These are phyloP conservation scores for Limnodromus scolopaceus DNA, from an alignment of 2,797 vertebrate genomes.

Conservation along the genomic window DNA sequence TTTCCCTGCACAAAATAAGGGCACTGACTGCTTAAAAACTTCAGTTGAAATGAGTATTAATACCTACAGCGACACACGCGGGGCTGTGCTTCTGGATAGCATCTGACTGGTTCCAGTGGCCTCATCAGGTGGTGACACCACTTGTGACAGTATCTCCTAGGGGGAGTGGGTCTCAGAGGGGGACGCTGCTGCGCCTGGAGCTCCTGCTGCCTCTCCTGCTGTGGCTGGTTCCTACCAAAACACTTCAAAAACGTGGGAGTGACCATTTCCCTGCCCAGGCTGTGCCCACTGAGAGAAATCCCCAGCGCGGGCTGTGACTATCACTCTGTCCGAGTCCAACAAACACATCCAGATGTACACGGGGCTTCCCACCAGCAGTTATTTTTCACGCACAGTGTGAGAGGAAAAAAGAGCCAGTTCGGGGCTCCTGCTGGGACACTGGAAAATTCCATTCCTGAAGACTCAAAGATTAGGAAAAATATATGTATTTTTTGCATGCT, in stretches of 20 bases:
- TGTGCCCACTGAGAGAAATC: not conserved
- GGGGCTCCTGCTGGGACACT: not conserved
- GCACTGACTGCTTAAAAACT: not conserved
- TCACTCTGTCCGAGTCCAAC: not conserved
- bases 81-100: slow-evolving; percentile 82
- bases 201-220: not conserved
- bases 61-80: slow-evolving; percentile 80
- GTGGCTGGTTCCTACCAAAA: slow-evolving; percentile 70
- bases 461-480: not conserved
- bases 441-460: not conserved
- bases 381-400: not conserved
- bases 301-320: not conserved
- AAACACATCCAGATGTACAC: not conserved
- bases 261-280: slow-evolving; percentile 68
- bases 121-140: slow-evolving; percentile 65
- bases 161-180: slow-evolving; percentile 50
- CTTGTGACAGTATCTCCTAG: slow-evolving; percentile 32
- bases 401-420: not conserved
- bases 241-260: slow-evolving; percentile 79
- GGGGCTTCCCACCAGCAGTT: not conserved
- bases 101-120: slow-evolving; percentile 81
- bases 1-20: not conserved
- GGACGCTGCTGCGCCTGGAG: not conserved
- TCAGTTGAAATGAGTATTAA: not conserved
- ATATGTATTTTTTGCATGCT: not conserved